Evolutionary conservation across 2,888 invertebrate genomes (phyloP), one percentile per base, ranked within the genome.

Genomic region (Drosophila eohydei): DNA sequence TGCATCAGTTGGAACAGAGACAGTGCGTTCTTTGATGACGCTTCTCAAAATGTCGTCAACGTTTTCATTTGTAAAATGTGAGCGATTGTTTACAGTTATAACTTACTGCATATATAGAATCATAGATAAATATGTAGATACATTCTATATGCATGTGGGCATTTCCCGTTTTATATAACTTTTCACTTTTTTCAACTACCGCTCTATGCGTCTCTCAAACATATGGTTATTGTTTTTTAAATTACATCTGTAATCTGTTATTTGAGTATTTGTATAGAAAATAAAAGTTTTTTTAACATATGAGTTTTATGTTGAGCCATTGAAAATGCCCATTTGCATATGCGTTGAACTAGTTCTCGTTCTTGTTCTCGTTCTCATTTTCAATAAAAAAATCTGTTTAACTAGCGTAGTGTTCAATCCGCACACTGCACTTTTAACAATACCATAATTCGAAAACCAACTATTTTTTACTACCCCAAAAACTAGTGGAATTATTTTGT

Each of bases 11-110:
- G 51, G 48, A 55, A 61, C 61, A 54, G 59, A 73, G 58, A 65
- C 55, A 65, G 46, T 70, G 51, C 46, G 44, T 26, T 50, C 66
- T 65, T 60, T 26, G 41, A 58, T 62, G 58, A 75, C 56, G 54
- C 48, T 69, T 67, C 57, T 74, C 85, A 84, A 80, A 84, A 84
- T 84, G 84, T 84, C 78, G 67, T 74, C 83, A 71, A 61, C 78
- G 70, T 71, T 78, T 52, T 55, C 43, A 82, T 69, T 82, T 59
- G 66, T 72, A 74, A 80, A 85, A 84, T 71, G 84, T 84, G 84
- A 84, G 84, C 88, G 71, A 66, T 69, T 70, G 50, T 65, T 62
- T 64, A 65, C 57, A 50, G 57, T 62, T 52, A 52, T 62, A 54
- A 59, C 36, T 38, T 52, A 55, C 46, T 26, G 38, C 30, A 36